Percentiles rank a stretch among this genome's conserved stretches.
Conservation (phyloP, 1,140 invertebrate genomes). For the Delia radicum region DNA sequence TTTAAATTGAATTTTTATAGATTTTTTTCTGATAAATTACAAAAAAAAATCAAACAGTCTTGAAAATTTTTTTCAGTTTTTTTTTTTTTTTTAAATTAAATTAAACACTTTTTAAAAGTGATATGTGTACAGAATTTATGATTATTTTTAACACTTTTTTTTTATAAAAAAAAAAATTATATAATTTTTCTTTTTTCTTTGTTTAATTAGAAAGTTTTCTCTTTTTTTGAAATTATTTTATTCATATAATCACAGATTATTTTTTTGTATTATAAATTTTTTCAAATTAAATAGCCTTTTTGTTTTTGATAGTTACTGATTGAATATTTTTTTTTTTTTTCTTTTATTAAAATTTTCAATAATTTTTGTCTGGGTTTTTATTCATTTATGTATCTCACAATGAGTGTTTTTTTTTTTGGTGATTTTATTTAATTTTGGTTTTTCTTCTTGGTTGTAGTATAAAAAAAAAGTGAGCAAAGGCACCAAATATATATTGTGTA, state of each 20-base stretch:
- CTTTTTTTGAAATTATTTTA: neutral
- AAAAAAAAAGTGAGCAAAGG: constrained; percentile 8
- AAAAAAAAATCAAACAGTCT: neutral
- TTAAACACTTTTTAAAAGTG: constrained; percentile 19
- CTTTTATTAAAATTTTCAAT: neutral
- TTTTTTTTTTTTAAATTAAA: neutral
- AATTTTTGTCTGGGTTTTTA: neutral
- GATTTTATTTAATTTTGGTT: neutral
- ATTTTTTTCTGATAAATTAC: neutral
- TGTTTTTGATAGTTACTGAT: neutral
- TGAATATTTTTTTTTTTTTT: neutral
- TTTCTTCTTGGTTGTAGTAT: neutral
- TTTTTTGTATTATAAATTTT: neutral
- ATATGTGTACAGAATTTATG: neutral
- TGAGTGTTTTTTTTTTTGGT: neutral
- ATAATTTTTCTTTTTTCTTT: neutral
- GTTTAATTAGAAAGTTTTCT: neutral
- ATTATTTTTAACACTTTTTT: neutral
- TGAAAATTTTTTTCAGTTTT: neutral
- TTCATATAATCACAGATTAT: constrained; percentile 15
- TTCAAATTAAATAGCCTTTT: neutral
- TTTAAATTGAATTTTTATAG: constrained; percentile 15
- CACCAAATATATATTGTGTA: neutral
- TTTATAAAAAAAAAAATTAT: too few species aligned
- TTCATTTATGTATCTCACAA: neutral